Evolutionary conservation across 64 coral and sea anemone species (phyloP), one percentile per base, ranked within the genome.

Genomic region (Montipora sp.): DNA sequence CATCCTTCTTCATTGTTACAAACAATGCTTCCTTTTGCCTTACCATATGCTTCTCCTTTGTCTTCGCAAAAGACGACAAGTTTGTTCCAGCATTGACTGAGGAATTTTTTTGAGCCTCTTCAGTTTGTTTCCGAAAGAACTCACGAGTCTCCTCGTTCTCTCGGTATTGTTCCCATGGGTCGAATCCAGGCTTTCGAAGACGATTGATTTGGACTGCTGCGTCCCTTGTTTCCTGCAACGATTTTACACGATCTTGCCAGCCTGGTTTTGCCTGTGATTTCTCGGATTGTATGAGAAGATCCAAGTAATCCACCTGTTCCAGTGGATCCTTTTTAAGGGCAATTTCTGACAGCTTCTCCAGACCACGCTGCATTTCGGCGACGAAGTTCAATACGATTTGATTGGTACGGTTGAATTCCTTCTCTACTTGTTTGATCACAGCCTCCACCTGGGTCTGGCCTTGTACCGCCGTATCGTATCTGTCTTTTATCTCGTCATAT

Each of bases 311-410:
- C 67, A 93, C 75, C 81, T 93, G 83, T 58, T 93, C 83, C 7
- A 93, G 91, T 45, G 91, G 91, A 75, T 93, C 91, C 59, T 88
- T 93, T 68, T 93, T 88, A 3, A 93, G 84, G 5, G 91, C 91
- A 57, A 93, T 93, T 93, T 93, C 77, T 67, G 91, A 87, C 57
- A 93, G 57, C 43, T 19, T 87, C 19, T 73, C 18, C 7, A 93
- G 67, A 70, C 91, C 76, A 80, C 91, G 91, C 66, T 93, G 91
- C 91, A 88, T 2, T 57, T 57, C 53, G 53, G 53, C 53, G 53
- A 57, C 53, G 3, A 57, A 57, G 53, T 0, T 57, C 21, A 92
- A 83, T 23, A 92, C 90, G 19, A 92, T 70, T 0, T 18, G 11
- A 47, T 87, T 19, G 2, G 80, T 87, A 44, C 77, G 5, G 8